These are phyloP conservation scores for Phoronis australis DNA, from an alignment of 2,888 invertebrate genomes.

Conservation along the genomic window DNA sequence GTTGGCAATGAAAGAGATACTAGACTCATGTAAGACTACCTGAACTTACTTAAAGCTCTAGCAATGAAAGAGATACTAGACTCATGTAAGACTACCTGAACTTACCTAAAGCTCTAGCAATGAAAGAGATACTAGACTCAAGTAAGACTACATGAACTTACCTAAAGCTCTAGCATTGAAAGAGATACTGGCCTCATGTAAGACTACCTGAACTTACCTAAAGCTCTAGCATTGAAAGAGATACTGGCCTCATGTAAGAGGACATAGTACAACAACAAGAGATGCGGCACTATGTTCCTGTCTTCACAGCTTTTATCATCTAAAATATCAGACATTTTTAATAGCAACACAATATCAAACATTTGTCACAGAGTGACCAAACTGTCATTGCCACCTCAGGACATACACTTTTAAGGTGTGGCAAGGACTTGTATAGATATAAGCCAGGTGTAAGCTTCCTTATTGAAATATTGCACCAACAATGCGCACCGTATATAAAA, in stretches of 20 bases:
- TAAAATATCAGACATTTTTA: background rate
- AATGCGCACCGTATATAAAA: too few species aligned
- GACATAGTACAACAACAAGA: slow-evolving; percentile 84
- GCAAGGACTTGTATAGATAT: too few species aligned
- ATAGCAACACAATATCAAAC: slow-evolving; percentile 17
- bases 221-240: slow-evolving; percentile 55
- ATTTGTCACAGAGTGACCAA: too few species aligned
- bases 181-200: slow-evolving; percentile 86
- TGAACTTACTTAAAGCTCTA: slow-evolving; percentile 40
- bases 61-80: slow-evolving; percentile 67
- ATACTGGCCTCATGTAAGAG: slow-evolving; percentile 87
- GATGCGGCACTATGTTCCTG: slow-evolving; percentile 70
- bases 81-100: slow-evolving; percentile 74
- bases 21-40: too few species aligned
- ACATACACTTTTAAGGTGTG: too few species aligned
- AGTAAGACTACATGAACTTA: slow-evolving; percentile 66
- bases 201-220: slow-evolving; percentile 57
- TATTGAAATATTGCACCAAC: too few species aligned
- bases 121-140: slow-evolving; percentile 74
- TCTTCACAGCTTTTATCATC: slow-evolving; percentile 1
- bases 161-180: slow-evolving; percentile 48
- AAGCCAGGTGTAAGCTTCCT: too few species aligned
- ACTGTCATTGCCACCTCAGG: too few species aligned
- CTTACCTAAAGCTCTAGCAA: slow-evolving; percentile 48
- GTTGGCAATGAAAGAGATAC: too few species aligned